phyloP scores from a whole-genome alignment of 2,113 vertebrate species.

The Oncorhynchus gorbuscha region DNA sequence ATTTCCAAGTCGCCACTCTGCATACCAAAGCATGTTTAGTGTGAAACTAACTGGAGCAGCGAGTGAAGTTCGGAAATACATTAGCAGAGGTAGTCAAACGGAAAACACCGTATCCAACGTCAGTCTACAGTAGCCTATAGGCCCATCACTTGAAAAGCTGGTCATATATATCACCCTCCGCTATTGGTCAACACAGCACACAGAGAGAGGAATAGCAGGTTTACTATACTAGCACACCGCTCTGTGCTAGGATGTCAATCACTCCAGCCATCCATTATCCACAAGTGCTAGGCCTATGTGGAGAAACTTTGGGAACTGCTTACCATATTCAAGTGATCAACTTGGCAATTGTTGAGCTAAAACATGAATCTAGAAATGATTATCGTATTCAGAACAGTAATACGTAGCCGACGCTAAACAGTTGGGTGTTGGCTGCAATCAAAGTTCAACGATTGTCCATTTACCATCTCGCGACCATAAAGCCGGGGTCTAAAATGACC shows the following conservation, averaged over 20 bases:
- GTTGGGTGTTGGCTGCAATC: background rate
- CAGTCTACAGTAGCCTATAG: background rate
- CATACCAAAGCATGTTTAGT: slow-evolving; percentile 23
- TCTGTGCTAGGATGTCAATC: background rate
- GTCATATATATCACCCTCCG: background rate
- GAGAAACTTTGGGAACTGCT: background rate
- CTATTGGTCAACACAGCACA: background rate
- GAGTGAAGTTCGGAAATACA: slow-evolving; percentile 12
- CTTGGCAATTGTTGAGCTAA: background rate
- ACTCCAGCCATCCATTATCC: background rate
- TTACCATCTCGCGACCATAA: background rate
- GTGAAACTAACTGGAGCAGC: background rate
- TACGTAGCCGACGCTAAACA: slow-evolving; percentile 2
- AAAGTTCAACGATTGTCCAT: background rate
- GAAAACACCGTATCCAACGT: background rate
- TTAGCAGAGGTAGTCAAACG: slow-evolving; percentile 18
- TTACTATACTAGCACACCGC: background rate
- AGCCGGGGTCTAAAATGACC: background rate
- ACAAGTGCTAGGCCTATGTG: background rate
- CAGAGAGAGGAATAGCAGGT: background rate
- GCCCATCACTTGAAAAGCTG: background rate
- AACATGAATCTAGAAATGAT: background rate
- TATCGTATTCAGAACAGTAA: slow-evolving; percentile 3
- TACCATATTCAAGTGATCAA: background rate
- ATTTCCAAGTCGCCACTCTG: slow-evolving; percentile 20